These are phyloP conservation scores for Villa cingulata DNA, from an alignment of 2,888 invertebrate species.

Conservation along the genomic window DNA sequence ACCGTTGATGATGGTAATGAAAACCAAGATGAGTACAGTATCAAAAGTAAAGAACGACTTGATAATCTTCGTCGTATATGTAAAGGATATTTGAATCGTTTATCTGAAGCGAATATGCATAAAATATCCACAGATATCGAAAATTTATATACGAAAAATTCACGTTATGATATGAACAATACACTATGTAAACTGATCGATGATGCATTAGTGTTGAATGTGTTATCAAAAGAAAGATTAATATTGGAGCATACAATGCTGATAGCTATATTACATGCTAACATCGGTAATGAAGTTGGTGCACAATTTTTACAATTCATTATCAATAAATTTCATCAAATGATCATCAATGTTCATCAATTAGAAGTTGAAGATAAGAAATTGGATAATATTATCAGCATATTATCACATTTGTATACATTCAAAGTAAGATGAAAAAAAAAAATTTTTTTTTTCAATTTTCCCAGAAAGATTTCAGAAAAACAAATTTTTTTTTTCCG, in stretches of 20 bases:
- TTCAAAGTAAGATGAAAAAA: conserved; percentile 52
- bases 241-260: conserved; percentile 74
- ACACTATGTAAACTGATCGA: conserved; percentile 54
- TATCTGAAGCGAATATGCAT: conserved; percentile 79
- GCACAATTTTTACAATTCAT: conserved; percentile 71
- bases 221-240: conserved; percentile 56
- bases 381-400: conserved; percentile 64
- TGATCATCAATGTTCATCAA: conserved; percentile 35
- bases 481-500: background rate
- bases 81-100: conserved; percentile 74
- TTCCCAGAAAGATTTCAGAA: background rate
- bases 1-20: conserved; percentile 15
- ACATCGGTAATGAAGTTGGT: conserved; percentile 85
- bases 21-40: conserved; percentile 1
- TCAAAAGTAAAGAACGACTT: conserved; percentile 44
- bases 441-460: conserved; percentile 1
- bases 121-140: conserved; percentile 69
- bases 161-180: conserved; percentile 71
- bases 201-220: conserved; percentile 50
- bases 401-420: conserved; percentile 71
- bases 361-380: conserved; percentile 57
- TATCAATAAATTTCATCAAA: conserved; percentile 49
- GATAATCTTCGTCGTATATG: conserved; percentile 60
- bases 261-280: conserved; percentile 72
- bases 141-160: conserved; percentile 60